Base-by-base conservation (phyloP, 2,113 vertebrate genomes). In the Hyaena hyaena region DNA sequence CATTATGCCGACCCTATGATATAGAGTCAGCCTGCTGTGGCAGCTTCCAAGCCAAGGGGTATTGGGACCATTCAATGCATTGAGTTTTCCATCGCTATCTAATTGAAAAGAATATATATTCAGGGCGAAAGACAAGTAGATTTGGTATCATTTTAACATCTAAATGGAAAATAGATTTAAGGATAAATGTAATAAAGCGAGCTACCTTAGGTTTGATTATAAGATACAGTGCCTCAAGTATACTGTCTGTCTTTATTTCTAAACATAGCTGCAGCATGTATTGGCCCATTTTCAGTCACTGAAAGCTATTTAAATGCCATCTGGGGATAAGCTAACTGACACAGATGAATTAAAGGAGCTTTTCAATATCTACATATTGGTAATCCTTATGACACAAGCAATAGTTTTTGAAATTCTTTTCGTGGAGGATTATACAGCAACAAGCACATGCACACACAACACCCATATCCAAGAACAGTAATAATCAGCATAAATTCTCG, bases 161-260 rank as follows among this genome's bases (percentile, higher is more conserved):
- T 96, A 96, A 95, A 96, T 96, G 79, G 89, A 95, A 97, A 97
- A 89, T 33, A 97, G 89, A 96, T 95, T 96, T 96, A 93, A 93
- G 80, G 95, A 90, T 96, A 98, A 96, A 96, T 95, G 91, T 83
- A 91, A 95, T 80, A 79, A 96, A 95, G 55, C 89, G 39, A 63
- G 79, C 77, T 69, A 90, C 48, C 83, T 58, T 89, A 79, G 88
- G 85, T 91, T 76, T 90, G 93, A 90, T 61, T 82, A 4, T 92
- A 92, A 93, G 85, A 86, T 74, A 24, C 7, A 98, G 93, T 63
- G 76, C 48, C 79, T 89, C 89, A 91, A 92, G 86, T 39, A 76
- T 93, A 80, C 24, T 63, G 77, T 86, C 19, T 95, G 24, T 55
- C 55, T 88, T 74, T 95, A 23, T 85, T 84, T 55, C 88, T 74